Base-by-base conservation (phyloP, 1,140 invertebrate genomes). In the Phymastichus coffea region DNA sequence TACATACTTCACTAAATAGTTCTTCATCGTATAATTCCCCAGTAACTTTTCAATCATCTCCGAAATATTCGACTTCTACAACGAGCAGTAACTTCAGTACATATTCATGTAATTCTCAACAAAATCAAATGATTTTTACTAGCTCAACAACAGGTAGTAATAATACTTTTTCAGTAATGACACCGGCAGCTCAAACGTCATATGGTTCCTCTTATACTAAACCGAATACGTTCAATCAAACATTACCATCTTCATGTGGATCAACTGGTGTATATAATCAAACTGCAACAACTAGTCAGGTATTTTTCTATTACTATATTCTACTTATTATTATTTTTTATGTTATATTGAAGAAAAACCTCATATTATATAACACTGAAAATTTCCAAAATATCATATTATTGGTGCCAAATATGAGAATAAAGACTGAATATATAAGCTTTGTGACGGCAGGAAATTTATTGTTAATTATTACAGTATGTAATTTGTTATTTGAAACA, bases 171-270 rank as follows among this genome's bases (percentile, higher is more conserved):
- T 73, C 76, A 6, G 62, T 70, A 8, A 77, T 76, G 2, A 63
- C 73, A 4, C 69, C 77, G 2, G 74, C 76, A 25, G 68, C 75
- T 14, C 78, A 79, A 53, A 63, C 75, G 7, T 71, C 64, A 35
- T 79, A 77, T 48, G 77, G 68, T 56, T 73, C 74, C 0, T 65
- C 76, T n/a, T 80, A 77, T 57, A 75, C 77, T 2, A 77, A 79
- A 64, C 72, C 74, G 1, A 76, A 71, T 65, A 74, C 70, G 6
- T 80, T 75, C 55, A 80, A 68, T 59, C 77, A 80, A 66, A 68
- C 74, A 2, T 77, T 77, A 22, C 70, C 77, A 6, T 70, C 74
- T 6, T 69, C 73, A 4, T 70, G 73, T 12, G 70, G 67, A 22
- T 68, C 72, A 30, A 70, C 77, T 48, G 70, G 53, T 8, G 48